Base-by-base conservation (phyloP, 2,888 invertebrate species). In the Synanthedon formicaeformis region DNA sequence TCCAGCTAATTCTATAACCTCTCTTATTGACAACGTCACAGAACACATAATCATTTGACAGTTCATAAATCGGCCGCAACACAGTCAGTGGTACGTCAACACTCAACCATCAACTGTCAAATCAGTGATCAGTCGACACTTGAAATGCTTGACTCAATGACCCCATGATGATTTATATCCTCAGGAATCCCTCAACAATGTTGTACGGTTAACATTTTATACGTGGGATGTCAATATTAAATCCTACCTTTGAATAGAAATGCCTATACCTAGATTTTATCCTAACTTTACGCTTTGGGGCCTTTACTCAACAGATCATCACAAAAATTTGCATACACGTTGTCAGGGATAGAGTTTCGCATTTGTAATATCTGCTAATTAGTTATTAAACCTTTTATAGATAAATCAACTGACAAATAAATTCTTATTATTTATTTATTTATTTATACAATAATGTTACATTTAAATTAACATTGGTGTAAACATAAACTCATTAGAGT, bases 61-160 rank as follows among this genome's bases (percentile, higher is more conserved):
- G 45, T 10, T 16, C 16, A 49, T 6, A 49, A 49, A 16, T 12
- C 18, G 8, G 23, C 8, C 5, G 49, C 18, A 49, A 5, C 1
- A 16, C 2, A 16, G 23, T 16, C 16, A 0, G 8, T 8, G 13
- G 49, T 16, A 11, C 45, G 45, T 14, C 45, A 45, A 45, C 45
- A 45, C 45, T 45, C 14, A 14, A 12, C 45, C n/a, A 18, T 49
- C 49, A 49, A 41, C 61, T 64, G 64, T 67, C 67, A 66, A 67
- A 67, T 67, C 68, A 66, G 63, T 60, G 64, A 64, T 58, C 60
- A 58, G 60, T 65, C 56, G 63, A 13, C 23, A 49, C 16, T 18
- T 56, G 53, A 55, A 57, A 55, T 53, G 58, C 57, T 57, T 57
- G 60, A 58, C 61, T 63, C 58, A 59, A 60, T 60, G 60, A 59